Conservation (phyloP, 2,797 vertebrate species). For the Sebastes kiyomatsui region DNA sequence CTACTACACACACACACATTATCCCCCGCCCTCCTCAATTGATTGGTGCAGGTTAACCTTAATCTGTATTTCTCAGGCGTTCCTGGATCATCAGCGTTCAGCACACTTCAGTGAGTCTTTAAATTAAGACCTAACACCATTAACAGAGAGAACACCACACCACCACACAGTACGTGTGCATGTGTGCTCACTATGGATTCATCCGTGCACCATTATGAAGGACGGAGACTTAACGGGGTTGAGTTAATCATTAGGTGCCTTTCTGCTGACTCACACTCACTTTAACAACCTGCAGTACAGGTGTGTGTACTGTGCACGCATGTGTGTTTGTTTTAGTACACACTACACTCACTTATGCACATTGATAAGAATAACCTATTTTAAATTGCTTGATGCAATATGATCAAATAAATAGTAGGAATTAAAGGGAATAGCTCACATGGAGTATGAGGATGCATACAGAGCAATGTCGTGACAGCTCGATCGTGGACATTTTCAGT, state of each 20-base stretch:
- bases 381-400: background rate
- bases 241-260: constrained; percentile 42
- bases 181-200: background rate
- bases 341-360: background rate
- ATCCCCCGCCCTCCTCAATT: no score
- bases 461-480: no score
- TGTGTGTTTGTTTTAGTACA: constrained; percentile 12
- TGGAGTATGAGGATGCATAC: no score
- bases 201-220: background rate
- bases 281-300: constrained; percentile 2
- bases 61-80: background rate
- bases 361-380: background rate
- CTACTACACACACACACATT: no score
- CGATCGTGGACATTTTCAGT: no score
- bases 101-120: background rate
- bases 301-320: background rate
- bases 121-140: background rate
- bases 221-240: background rate
- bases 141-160: background rate
- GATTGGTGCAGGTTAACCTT: background rate
- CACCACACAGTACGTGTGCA: background rate
- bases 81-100: constrained; percentile 4
- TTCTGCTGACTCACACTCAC: constrained; percentile 34
- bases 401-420: background rate
- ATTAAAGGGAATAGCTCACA: background rate